Percentiles rank a stretch among this genome's conserved stretches.
phyloP scores from a whole-genome alignment of 2,113 vertebrate genomes.

The Ceuthmochares aereus region DNA sequence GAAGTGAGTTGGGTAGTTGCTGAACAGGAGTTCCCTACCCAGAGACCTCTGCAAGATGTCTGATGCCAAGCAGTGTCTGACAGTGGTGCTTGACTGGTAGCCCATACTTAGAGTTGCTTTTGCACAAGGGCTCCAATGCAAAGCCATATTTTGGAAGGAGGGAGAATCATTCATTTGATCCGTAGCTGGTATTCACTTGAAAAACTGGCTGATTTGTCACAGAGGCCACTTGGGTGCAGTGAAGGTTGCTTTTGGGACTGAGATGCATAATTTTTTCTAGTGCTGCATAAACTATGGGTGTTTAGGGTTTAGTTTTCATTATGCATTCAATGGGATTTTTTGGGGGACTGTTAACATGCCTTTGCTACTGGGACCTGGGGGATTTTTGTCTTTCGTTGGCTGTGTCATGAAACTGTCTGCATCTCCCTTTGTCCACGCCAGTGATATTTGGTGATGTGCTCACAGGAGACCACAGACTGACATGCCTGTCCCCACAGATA shows the following conservation, averaged over 20 bases:
- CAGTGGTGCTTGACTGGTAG: neutral
- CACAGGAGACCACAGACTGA: neutral
- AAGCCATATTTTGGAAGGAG: neutral
- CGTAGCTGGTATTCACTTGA: neutral
- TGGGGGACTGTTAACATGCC: neutral
- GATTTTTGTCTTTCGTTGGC: neutral
- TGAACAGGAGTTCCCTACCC: neutral
- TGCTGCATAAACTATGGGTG: neutral
- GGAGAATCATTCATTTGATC: neutral
- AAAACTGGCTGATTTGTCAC: neutral
- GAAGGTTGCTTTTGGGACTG: neutral
- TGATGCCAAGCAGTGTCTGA: neutral
- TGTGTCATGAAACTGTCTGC: neutral
- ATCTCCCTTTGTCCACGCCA: neutral
- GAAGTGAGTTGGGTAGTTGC: slow-evolving; percentile 79
- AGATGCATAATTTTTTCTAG: neutral
- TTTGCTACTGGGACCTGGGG: neutral
- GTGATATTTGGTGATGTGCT: neutral
- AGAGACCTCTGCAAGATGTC: neutral
- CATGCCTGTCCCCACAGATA: neutral
- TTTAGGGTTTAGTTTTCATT: neutral
- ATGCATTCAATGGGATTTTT: neutral
- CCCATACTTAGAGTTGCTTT: neutral
- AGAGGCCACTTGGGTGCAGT: neutral
- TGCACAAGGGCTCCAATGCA: neutral